phyloP scores from a whole-genome alignment of 2,888 invertebrate genomes.

The Drosophila seclusa region DNA sequence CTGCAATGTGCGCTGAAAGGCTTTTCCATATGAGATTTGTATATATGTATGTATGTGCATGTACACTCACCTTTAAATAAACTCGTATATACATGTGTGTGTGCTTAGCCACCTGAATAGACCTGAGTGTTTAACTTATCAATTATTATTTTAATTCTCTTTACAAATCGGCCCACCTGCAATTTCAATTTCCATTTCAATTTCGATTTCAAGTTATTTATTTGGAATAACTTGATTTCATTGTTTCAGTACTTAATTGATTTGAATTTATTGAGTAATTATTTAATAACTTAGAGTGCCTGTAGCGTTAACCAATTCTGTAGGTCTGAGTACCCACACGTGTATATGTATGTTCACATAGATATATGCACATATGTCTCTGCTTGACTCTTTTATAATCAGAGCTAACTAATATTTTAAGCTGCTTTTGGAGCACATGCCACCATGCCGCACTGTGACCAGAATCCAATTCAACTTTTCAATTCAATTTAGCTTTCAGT shows the following conservation, averaged over 20 bases:
- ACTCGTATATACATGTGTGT: not conserved
- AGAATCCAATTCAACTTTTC: slow-evolving; percentile 58
- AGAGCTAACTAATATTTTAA: slow-evolving; percentile 61
- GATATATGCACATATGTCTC: not conserved
- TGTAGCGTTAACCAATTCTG: not conserved
- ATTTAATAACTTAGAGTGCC: not conserved
- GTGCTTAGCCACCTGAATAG: not conserved
- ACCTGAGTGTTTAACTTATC: not conserved
- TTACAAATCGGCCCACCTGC: not conserved
- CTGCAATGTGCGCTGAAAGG: slow-evolving; percentile 23
- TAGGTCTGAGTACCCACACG: not conserved
- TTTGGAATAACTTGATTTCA: not conserved
- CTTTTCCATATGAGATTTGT: slow-evolving; percentile 2
- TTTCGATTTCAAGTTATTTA: not conserved
- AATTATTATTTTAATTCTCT: not conserved
- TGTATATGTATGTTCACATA: not conserved
- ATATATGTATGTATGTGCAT: not conserved
- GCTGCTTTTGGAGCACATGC: slow-evolving; percentile 37
- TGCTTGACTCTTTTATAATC: slow-evolving; percentile 28
- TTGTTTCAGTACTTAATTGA: not conserved
- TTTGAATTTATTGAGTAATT: not conserved
- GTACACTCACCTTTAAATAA: not conserved
- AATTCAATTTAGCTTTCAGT: slow-evolving; percentile 47
- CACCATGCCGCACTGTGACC: slow-evolving; percentile 28
- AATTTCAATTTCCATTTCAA: not conserved